These are phyloP conservation scores for Xiphophorus couchianus DNA, from an alignment of 2,113 vertebrate species.

Conservation along the genomic window DNA sequence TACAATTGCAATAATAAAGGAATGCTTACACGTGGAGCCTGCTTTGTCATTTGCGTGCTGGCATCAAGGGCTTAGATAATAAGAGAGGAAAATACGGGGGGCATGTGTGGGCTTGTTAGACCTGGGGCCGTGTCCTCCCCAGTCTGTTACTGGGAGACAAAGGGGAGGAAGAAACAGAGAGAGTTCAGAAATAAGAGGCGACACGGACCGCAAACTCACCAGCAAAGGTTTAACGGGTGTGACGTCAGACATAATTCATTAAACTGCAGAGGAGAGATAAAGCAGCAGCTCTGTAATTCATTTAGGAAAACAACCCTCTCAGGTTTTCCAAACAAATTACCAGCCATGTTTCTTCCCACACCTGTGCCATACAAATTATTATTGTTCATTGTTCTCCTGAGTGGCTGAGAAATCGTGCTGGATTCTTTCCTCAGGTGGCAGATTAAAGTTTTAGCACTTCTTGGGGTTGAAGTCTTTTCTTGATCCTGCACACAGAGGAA, in stretches of 20 bases:
- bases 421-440: background rate
- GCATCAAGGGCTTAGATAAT: constrained; percentile 32
- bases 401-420: background rate
- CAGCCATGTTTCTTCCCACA: background rate
- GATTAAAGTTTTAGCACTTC: background rate
- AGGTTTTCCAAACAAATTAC: background rate
- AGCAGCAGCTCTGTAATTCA: background rate
- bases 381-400: background rate
- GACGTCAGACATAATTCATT: background rate
- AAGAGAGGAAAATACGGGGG: background rate
- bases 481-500: background rate
- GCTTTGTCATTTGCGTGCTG: background rate
- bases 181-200: background rate
- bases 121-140: constrained; percentile 6
- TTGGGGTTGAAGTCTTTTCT: background rate
- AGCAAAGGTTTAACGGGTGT: constrained; percentile 12
- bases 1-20: background rate
- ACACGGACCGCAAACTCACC: constrained; percentile 20
- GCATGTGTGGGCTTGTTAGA: constrained; percentile 57
- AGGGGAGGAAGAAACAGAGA: background rate
- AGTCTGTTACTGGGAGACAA: background rate
- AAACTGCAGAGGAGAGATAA: background rate
- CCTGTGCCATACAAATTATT: background rate
- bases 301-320: background rate
- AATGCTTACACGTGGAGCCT: constrained; percentile 4